Conservation (phyloP, 2,888 invertebrate genomes). For the Myathropa florea region DNA sequence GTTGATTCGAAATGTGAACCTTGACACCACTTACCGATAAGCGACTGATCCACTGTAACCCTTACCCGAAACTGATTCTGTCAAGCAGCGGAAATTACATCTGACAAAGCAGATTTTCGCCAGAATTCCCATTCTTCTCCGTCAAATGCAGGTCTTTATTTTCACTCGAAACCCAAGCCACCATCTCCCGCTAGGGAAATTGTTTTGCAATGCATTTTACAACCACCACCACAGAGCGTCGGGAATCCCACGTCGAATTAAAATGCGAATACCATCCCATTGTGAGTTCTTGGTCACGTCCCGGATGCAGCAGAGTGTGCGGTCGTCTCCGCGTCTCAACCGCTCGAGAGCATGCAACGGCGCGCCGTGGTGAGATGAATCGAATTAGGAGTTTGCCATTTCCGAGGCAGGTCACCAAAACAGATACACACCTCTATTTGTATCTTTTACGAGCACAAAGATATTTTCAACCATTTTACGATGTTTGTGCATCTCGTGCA, state of each 20-base stretch:
- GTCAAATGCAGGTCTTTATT: background rate
- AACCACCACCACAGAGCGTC: background rate
- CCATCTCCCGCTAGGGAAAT: background rate
- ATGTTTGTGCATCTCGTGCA: background rate
- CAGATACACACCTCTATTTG: slow-evolving; percentile 4
- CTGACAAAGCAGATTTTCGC: slow-evolving; percentile 35
- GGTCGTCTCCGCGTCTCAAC: background rate
- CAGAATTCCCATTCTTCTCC: background rate
- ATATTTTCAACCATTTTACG: slow-evolving; percentile 32
- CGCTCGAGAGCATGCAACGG: background rate
- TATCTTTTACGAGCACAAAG: slow-evolving; percentile 14
- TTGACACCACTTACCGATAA: background rate
- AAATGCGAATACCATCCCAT: slow-evolving; percentile 54
- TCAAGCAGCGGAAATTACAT: slow-evolving; percentile 49
- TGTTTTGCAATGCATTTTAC: background rate
- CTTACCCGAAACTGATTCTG: background rate
- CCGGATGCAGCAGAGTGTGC: background rate
- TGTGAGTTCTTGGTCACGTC: slow-evolving; percentile 62
- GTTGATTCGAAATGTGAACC: background rate
- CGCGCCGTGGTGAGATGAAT: background rate
- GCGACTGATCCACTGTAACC: background rate
- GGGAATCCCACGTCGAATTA: slow-evolving; percentile 34
- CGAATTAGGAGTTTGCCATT: slow-evolving; percentile 33
- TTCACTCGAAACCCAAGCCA: background rate
- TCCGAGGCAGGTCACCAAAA: slow-evolving; percentile 12